Percentiles rank a stretch among this genome's conserved stretches.
Conservation (phyloP, 2,888 invertebrate species). For the Chloroclystis v-ata region DNA sequence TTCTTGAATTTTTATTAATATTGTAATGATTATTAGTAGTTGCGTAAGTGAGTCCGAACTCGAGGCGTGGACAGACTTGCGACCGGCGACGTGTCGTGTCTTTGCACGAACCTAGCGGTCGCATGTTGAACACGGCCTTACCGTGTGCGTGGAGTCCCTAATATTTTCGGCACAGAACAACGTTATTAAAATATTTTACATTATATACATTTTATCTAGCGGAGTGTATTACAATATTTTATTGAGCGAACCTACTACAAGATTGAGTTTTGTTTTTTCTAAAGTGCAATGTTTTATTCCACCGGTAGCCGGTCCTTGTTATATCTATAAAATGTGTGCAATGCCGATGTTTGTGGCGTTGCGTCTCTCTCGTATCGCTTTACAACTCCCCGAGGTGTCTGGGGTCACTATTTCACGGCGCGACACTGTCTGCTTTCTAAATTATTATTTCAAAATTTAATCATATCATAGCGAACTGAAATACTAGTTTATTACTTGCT, state of each 20-base stretch:
- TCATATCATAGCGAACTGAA: slow-evolving; percentile 16
- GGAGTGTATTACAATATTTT: slow-evolving; percentile 77
- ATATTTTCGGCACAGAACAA: slow-evolving; percentile 74
- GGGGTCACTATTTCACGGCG: slow-evolving; percentile 34
- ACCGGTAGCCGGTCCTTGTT: slow-evolving; percentile 75
- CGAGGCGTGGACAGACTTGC: slow-evolving; percentile 57
- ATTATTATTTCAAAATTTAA: slow-evolving; percentile 18
- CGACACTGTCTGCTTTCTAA: slow-evolving; percentile 12
- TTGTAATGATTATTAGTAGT: slow-evolving; percentile 78
- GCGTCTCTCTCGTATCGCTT: slow-evolving; percentile 42
- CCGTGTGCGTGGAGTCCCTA: slow-evolving; percentile 75
- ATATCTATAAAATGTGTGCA: slow-evolving; percentile 65
- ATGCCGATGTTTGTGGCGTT: slow-evolving; percentile 53
- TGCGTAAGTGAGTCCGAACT: slow-evolving; percentile 69
- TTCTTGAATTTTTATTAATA: slow-evolving; percentile 82
- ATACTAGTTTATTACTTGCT: slow-evolving; percentile 9
- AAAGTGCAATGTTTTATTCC: slow-evolving; percentile 77
- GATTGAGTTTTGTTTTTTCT: slow-evolving; percentile 75
- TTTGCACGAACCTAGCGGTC: slow-evolving; percentile 34
- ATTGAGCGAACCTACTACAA: slow-evolving; percentile 78
- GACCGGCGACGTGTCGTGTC: slow-evolving; percentile 16
- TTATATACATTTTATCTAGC: slow-evolving; percentile 74
- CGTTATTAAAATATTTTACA: slow-evolving; percentile 77
- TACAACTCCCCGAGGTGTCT: slow-evolving; percentile 45
- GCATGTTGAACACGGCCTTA: slow-evolving; percentile 58